phyloP scores from a whole-genome alignment of 2,797 vertebrate genomes.

The Sitta carolinensis region DNA sequence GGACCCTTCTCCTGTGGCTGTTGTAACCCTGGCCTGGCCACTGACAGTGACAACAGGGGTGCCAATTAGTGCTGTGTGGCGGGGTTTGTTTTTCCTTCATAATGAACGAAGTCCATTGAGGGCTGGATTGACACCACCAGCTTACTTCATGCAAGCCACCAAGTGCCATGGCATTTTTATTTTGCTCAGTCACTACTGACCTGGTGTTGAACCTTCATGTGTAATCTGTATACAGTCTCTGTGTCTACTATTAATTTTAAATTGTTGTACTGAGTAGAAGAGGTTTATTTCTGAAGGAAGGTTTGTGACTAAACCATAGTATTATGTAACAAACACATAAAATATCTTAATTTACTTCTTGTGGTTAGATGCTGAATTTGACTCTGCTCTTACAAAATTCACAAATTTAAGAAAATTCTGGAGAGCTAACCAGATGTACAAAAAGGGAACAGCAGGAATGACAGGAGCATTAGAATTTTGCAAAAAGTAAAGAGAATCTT shows the following conservation, averaged over 20 bases:
- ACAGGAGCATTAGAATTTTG: background rate
- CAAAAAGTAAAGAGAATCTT: background rate
- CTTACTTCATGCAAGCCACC: background rate
- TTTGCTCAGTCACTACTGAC: background rate
- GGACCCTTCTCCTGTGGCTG: background rate
- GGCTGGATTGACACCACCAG: background rate
- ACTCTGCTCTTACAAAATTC: background rate
- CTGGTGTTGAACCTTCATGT: background rate
- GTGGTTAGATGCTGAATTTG: background rate
- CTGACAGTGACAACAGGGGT: slow-evolving; percentile 2
- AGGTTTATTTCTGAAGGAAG: background rate
- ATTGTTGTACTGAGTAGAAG: background rate
- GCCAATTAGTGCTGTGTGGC: slow-evolving; percentile 31
- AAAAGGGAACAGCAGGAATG: background rate
- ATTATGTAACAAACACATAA: background rate
- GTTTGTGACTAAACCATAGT: background rate
- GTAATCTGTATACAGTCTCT: background rate
- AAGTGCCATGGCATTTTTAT: background rate
- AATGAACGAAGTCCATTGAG: slow-evolving; percentile 24
- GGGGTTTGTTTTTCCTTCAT: slow-evolving; percentile 4
- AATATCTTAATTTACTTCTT: background rate
- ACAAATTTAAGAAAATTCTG: background rate
- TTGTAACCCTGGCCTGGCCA: background rate
- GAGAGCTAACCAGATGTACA: background rate
- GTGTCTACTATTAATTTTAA: background rate